These are phyloP conservation scores for Andricus grossulariae DNA, from an alignment of 1,140 invertebrate species.

Conservation along the genomic window DNA sequence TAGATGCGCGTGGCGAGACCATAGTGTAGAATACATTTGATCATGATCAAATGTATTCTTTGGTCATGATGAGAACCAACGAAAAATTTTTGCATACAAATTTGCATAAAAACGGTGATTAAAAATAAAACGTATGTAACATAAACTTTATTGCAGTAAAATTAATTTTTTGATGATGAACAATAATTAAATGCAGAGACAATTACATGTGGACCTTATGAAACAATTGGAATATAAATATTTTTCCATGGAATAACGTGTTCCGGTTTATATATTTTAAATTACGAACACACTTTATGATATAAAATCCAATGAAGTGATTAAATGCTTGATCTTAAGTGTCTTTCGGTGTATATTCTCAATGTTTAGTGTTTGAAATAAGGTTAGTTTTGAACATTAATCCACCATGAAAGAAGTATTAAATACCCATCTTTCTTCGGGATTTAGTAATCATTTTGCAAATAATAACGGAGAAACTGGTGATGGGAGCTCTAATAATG, in stretches of 20 bases:
- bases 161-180: too few species aligned
- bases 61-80: too few species aligned
- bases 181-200: too few species aligned
- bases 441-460: constrained; percentile 67
- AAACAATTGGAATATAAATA: constrained; percentile 7
- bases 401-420: constrained; percentile 69
- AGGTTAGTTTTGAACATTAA: background rate
- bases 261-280: background rate
- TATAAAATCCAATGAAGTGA: background rate
- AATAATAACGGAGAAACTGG: constrained; percentile 68
- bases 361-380: background rate
- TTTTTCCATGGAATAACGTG: background rate
- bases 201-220: too few species aligned
- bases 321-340: background rate
- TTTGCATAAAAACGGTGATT: too few species aligned
- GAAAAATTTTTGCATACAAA: too few species aligned
- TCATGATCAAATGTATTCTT: too few species aligned
- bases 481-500: constrained; percentile 58
- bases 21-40: too few species aligned
- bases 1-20: too few species aligned
- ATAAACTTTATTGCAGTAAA: too few species aligned
- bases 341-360: background rate
- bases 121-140: too few species aligned
- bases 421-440: constrained; percentile 56
- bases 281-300: background rate